Conservation (phyloP, 2,113 vertebrate genomes). For the Noctilio leporinus region DNA sequence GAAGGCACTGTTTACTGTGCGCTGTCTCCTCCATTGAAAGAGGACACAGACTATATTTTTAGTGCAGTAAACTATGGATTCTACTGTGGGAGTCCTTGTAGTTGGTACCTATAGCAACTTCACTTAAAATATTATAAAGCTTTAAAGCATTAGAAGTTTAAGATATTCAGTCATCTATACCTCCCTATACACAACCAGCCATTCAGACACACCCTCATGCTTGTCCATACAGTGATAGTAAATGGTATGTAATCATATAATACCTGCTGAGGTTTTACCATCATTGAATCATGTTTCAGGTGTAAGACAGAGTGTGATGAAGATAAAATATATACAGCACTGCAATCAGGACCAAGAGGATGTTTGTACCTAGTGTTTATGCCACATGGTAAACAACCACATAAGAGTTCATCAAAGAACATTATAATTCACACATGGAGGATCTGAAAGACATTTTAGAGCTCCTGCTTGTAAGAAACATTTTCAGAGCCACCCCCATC, state of each 20-base stretch:
- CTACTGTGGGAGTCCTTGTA: background rate
- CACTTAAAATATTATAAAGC: background rate
- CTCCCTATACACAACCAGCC: background rate
- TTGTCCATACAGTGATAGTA: background rate
- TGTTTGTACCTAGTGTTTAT: slow-evolving; percentile 46
- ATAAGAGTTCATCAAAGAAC: background rate
- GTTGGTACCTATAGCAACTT: background rate
- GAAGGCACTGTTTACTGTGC: slow-evolving; percentile 45
- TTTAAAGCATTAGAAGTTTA: background rate
- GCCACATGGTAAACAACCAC: slow-evolving; percentile 55
- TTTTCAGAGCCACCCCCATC: background rate
- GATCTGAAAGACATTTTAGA: slow-evolving; percentile 63
- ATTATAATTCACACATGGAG: slow-evolving; percentile 21
- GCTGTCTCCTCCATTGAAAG: background rate
- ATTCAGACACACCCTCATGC: background rate
- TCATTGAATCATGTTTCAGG: background rate
- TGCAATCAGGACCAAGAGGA: background rate
- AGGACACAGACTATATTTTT: slow-evolving; percentile 22
- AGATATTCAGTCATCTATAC: background rate
- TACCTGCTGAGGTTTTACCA: background rate
- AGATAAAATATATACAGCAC: background rate
- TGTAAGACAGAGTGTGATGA: background rate
- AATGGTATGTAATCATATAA: background rate
- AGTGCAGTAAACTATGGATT: background rate
- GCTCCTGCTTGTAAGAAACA: background rate